Percentiles rank a stretch among this genome's conserved stretches.
Conservation (phyloP, 2,113 vertebrate species). For the Silurus asotus region DNA sequence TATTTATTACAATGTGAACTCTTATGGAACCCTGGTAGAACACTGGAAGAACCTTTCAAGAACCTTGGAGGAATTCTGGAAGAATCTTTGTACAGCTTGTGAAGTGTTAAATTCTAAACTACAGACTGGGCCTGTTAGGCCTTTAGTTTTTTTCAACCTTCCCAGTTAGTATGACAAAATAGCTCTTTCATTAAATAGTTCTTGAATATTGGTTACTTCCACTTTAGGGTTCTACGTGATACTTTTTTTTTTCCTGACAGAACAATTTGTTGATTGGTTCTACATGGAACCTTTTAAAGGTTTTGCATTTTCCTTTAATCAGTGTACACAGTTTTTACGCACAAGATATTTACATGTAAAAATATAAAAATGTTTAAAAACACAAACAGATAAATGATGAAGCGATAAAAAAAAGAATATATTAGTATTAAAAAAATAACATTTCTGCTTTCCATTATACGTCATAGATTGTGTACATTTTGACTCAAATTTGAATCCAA, state of each 20-base stretch:
- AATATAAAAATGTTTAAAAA: neutral
- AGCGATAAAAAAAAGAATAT: neutral
- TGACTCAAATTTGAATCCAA: neutral
- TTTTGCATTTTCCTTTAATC: neutral
- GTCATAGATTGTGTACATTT: neutral
- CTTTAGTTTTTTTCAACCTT: neutral
- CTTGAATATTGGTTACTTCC: neutral
- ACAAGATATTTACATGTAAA: neutral
- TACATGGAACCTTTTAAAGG: neutral
- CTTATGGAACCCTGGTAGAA: neutral
- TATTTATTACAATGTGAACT: neutral
- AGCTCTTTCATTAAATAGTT: neutral
- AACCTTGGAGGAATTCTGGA: neutral
- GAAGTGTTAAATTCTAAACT: neutral
- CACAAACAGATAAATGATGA: neutral
- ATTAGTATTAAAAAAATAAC: neutral
- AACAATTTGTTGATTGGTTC: neutral
- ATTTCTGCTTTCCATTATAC: neutral
- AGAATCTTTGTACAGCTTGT: neutral
- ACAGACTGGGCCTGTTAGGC: neutral
- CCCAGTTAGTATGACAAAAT: neutral
- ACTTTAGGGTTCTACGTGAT: no score
- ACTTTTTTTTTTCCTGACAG: neutral
- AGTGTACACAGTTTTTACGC: neutral
- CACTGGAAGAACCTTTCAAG: no score